Evolutionary conservation across 2,797 vertebrate species (phyloP).

Genomic region (Clarias laeviceps): DNA sequence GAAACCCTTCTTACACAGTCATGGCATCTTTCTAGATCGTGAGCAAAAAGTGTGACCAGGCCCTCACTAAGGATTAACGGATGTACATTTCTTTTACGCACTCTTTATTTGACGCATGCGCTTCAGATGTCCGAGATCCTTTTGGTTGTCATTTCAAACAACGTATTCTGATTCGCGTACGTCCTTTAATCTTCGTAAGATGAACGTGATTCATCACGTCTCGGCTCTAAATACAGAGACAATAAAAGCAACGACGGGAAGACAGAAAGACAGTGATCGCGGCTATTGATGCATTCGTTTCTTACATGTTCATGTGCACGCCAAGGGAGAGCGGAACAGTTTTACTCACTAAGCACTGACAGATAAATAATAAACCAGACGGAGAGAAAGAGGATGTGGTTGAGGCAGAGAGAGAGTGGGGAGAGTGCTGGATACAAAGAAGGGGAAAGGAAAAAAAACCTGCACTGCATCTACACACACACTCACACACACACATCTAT

Average conservation of each 20-base stretch:
- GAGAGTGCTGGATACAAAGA: not conserved
- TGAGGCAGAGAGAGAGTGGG: not conserved
- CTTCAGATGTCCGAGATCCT: not conserved
- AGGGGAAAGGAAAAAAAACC: constrained; percentile 3
- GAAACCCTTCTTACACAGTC: not conserved
- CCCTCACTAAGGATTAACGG: not conserved
- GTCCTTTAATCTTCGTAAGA: not conserved
- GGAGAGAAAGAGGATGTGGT: constrained; percentile 60
- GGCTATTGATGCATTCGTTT: not conserved
- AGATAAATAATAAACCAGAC: constrained; percentile 76
- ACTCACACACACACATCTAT: constrained; percentile 16
- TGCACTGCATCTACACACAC: not conserved
- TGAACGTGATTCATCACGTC: not conserved
- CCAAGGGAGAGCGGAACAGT: constrained; percentile 15
- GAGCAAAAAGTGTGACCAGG: too few relatives aligned
- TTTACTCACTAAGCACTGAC: constrained; percentile 70
- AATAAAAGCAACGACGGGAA: not conserved
- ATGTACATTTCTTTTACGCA: too few relatives aligned
- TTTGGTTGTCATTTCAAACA: not conserved
- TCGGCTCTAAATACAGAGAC: not conserved
- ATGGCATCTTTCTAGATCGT: not conserved
- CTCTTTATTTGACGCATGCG: not conserved
- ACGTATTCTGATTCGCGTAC: not conserved
- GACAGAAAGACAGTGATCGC: not conserved
- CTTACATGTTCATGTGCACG: not conserved